Percentiles rank a stretch among this genome's conserved stretches.
Conservation (phyloP, 2,113 vertebrate species). For the Clarias magur region DNA sequence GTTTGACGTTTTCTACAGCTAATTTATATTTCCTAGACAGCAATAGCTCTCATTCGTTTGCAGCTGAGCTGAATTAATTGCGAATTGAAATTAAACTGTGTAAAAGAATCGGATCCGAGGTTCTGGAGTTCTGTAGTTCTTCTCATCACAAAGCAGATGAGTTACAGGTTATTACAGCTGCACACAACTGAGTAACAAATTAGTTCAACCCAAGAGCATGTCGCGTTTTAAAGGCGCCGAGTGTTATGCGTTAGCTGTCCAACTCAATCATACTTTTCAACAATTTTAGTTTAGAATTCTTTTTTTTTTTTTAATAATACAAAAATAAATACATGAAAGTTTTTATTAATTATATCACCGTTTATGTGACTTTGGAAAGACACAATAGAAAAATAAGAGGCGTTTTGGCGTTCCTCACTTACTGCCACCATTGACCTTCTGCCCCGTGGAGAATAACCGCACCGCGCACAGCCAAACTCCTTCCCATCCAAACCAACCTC, state of each 20-base stretch:
- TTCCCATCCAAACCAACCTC: conserved; percentile 14
- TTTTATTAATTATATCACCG: background rate
- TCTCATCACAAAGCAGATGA: background rate
- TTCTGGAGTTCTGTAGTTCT: background rate
- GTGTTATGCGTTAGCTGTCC: background rate
- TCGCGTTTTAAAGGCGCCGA: background rate
- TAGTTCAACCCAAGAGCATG: background rate
- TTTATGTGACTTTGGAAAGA: background rate
- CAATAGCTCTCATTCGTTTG: background rate
- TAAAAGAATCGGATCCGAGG: background rate
- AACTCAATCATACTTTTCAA: background rate
- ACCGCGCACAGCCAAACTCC: conserved; percentile 30
- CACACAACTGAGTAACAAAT: background rate
- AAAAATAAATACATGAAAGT: background rate
- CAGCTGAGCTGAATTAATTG: background rate
- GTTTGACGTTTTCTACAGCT: background rate
- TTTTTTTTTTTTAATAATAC: no score
- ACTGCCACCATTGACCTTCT: conserved; percentile 29
- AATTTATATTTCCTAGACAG: background rate
- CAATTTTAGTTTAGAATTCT: no score
- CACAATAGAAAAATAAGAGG: background rate
- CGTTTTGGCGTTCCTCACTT: background rate
- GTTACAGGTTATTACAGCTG: background rate
- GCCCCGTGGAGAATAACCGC: conserved; percentile 21
- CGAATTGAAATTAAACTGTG: background rate